Evolutionary conservation across 2,797 vertebrate species (phyloP), one percentile per base, ranked within the genome.

Genomic region (Ispidina lecontei): DNA sequence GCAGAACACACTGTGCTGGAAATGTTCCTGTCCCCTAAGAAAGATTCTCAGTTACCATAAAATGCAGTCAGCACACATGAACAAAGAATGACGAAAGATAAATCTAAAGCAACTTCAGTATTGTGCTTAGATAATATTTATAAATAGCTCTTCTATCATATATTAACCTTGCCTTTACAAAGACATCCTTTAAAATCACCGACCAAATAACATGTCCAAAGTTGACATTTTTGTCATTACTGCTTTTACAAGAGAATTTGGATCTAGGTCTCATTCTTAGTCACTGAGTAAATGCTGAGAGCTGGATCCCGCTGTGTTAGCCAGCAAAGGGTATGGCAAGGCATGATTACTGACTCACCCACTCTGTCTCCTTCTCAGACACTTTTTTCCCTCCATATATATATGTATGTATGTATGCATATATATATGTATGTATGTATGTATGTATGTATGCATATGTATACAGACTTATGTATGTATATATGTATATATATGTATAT

Each of bases 41-140:
- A 91, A 85, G 15, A 29, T 86, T 63, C 68, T 92, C 39, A 55
- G 33, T 82, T 79, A 87, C 65, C 49, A 69, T 31, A 82, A 80
- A 14, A n/a, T 28, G 7, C 44, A 83, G 60, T 58, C 88, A 91
- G 59, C 52, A 84, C 74, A 90, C 86, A 78, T 0, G 5, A 94
- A 62, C 19, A 87, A 83, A 93, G 47, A 79, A 49, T 23, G 31
- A 93, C 64, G 55, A 78, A 86, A 94, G 23, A 59, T 89, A 81
- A 89, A 87, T 84, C 64, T 77, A 92, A 94, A 95, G 41, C 54
- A 77, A 54, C 22, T 52, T 19, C 35, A 84, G 28, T 71, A 54
- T n/a, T 83, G 71, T 73, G 68, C 33, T 94, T 95, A 68, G 15
- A 85, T 23, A 77, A 52, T 15, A 35, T 22, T 31, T 39, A 70